phyloP scores from a whole-genome alignment of 2,888 invertebrate genomes.

The Apeira syringaria region DNA sequence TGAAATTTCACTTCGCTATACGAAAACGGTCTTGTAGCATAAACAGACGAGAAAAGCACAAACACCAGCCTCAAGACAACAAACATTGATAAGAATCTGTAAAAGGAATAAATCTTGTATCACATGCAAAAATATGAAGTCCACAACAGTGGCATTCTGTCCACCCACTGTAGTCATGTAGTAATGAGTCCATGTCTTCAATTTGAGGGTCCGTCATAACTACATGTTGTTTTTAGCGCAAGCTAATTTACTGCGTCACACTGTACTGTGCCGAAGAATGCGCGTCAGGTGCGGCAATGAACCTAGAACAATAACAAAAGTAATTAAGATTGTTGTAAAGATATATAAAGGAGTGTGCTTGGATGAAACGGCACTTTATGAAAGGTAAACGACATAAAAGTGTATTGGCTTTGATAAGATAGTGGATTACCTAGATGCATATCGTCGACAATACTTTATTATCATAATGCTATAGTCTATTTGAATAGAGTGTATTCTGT shows the following conservation, averaged over 20 bases:
- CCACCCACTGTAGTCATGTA: conserved; percentile 32
- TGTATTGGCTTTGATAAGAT: conserved; percentile 22
- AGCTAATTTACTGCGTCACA: background rate
- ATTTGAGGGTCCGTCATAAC: conserved; percentile 45
- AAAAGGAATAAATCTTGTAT: background rate
- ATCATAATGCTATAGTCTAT: background rate
- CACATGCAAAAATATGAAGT: conserved; percentile 11
- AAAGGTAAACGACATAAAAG: conserved; percentile 7
- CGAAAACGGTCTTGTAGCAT: no score
- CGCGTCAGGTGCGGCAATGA: conserved; percentile 11
- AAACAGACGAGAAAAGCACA: no score
- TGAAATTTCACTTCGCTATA: no score
- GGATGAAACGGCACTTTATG: conserved; percentile 9
- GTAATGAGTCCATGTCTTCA: no score
- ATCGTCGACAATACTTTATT: conserved; percentile 9
- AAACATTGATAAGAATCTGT: background rate
- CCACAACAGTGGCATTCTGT: conserved; percentile 30
- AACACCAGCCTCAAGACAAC: no score
- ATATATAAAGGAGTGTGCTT: conserved; percentile 15
- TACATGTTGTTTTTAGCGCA: conserved; percentile 1
- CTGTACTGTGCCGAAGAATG: conserved; percentile 4
- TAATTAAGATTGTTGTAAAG: background rate
- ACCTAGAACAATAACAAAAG: conserved; percentile 10
- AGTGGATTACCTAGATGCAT: conserved; percentile 16
- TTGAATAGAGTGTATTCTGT: no score